These are phyloP conservation scores for Bruchidius siliquastri DNA, from an alignment of 2,888 invertebrate genomes.

Conservation along the genomic window DNA sequence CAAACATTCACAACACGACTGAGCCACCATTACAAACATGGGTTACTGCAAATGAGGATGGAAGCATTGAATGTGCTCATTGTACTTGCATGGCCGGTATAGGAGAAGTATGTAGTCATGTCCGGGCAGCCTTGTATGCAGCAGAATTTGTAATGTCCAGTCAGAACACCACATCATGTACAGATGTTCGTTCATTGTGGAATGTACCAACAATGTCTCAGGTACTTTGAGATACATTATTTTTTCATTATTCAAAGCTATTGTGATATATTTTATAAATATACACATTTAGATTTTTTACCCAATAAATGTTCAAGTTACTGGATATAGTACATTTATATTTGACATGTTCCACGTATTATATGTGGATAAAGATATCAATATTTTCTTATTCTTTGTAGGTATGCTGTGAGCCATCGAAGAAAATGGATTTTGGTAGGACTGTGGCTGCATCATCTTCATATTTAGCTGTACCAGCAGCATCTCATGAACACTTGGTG, in stretches of 20 bases:
- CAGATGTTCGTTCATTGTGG: slow-evolving; percentile 12
- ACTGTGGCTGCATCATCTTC: too few species aligned
- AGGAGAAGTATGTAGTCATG: slow-evolving; percentile 20
- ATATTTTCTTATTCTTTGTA: too few species aligned
- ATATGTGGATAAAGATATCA: too few species aligned
- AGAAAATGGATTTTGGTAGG: background rate
- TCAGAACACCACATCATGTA: slow-evolving; percentile 5
- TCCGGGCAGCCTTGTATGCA: slow-evolving; percentile 14
- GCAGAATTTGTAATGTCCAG: background rate
- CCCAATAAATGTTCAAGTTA: too few species aligned
- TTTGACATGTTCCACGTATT: too few species aligned
- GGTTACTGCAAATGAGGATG: slow-evolving; percentile 12
- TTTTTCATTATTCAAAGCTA: too few species aligned
- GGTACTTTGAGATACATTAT: too few species aligned
- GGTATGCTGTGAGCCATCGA: slow-evolving; percentile 1
- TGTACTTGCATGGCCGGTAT: slow-evolving; percentile 22
- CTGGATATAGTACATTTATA: too few species aligned
- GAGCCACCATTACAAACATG: slow-evolving; percentile 8
- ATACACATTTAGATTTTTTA: too few species aligned
- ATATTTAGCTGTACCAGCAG: background rate
- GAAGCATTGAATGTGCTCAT: slow-evolving; percentile 14
- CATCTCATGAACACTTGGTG: background rate
- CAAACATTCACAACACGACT: slow-evolving; percentile 18
- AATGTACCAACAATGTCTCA: slow-evolving; percentile 1
- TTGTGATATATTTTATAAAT: too few species aligned